Evolutionary conservation across 2,888 invertebrate genomes (phyloP), one percentile per base, ranked within the genome.

Genomic region (Ophion slaviceki): DNA sequence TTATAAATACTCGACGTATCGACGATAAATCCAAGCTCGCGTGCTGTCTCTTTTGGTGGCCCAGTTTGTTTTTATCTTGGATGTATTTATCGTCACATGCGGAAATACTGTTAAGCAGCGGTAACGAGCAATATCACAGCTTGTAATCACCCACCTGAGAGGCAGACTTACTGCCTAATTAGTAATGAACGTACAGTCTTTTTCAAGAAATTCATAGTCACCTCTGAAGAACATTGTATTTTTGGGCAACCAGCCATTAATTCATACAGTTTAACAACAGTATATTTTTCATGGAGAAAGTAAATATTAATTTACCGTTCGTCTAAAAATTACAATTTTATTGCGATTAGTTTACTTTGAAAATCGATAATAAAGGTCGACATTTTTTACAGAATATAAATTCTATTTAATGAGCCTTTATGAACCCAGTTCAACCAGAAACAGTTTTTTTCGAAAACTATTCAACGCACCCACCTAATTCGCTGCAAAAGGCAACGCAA

Each of bases 61-160:
- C 91, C 89, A 90, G 87, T 92, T 92, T 89, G 74, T 76, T 79
- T 90, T 91, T 90, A 92, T 92, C 91, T 86, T 86, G 64, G 66
- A n/a, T 80, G 80, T 17, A 17, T 86, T 86, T 92, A 92, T 91
- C 91, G 76, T 79, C 74, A 68, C 67, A 86, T 88, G 89, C 92
- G 92, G 91, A 92, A 91, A 90, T 91, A 90, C 90, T 90, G 83
- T 85, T 86, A 90, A 90, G 85, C 86, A 83, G 86, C 82, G 84
- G 83, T 85, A 40, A 40, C 88, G 87, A 80, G 85, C 71, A 85
- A 89, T 90, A 82, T 82, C 78, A 82, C 70, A 36, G 74, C 64
- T 85, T 47, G 68, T 90, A 91, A 91, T 92, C 88, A 80, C 86
- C 83, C 88, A 86, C 83, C 88, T 61, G 84, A 85, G 85, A 87